A percentile compares a stretch with the other conserved stretches of the same genome.
Evolutionary conservation across 2,888 invertebrate species (phyloP).

Genomic region (Palloptera scutellata): DNA sequence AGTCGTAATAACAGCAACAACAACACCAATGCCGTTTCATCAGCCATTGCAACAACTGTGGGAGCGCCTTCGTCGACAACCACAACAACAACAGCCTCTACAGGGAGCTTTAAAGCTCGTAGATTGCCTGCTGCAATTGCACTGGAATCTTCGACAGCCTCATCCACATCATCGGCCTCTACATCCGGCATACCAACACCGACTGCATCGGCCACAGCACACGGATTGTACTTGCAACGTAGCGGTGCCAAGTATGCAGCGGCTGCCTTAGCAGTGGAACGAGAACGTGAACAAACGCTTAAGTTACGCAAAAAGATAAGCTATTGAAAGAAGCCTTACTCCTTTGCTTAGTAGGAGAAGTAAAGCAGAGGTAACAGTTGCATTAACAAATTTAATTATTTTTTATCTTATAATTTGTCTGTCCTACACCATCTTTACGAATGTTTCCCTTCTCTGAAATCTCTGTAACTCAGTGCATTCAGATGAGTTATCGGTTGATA

Average conservation of each 20-base stretch:
- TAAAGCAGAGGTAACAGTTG: too few relatives aligned
- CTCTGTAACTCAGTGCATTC: slow-evolving; percentile 22
- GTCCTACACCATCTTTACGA: too few relatives aligned
- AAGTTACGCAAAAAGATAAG: slow-evolving; percentile 63
- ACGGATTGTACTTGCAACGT: slow-evolving; percentile 43
- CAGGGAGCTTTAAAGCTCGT: neutral
- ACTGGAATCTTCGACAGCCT: slow-evolving; percentile 52
- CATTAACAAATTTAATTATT: too few relatives aligned
- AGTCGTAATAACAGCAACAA: slow-evolving; percentile 36
- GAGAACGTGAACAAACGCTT: slow-evolving; percentile 47
- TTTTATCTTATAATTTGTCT: too few relatives aligned
- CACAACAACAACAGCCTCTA: slow-evolving; percentile 12
- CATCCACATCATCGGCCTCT: slow-evolving; percentile 53
- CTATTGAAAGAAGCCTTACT: slow-evolving; percentile 47
- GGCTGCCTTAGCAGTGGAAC: slow-evolving; percentile 41
- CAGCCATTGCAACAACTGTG: slow-evolving; percentile 24
- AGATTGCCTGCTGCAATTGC: slow-evolving; percentile 17
- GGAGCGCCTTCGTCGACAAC: slow-evolving; percentile 27
- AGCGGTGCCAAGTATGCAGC: slow-evolving; percentile 40
- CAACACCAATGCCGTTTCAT: slow-evolving; percentile 30
- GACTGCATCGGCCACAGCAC: slow-evolving; percentile 48
- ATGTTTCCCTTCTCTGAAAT: neutral
- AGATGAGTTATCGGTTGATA: slow-evolving; percentile 25
- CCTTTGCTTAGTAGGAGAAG: too few relatives aligned
- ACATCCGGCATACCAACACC: slow-evolving; percentile 57